Conservation (phyloP, 2,113 vertebrate species). For the Pogona vitticeps region DNA sequence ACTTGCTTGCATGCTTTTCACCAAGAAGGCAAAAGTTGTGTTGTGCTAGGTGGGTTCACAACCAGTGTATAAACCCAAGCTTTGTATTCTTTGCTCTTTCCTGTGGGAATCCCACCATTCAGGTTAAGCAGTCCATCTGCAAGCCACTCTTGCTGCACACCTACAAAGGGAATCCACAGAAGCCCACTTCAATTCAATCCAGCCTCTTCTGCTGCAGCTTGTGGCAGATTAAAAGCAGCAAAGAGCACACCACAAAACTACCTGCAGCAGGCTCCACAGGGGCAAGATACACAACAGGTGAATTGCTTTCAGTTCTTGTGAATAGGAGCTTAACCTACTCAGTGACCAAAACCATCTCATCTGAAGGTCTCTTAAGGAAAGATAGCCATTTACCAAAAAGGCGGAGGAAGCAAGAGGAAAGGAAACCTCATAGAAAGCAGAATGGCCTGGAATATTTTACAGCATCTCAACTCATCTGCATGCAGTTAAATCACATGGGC, state of each 20-base stretch:
- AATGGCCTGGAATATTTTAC: too few species aligned
- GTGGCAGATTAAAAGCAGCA: not conserved
- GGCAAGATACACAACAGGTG: conserved; percentile 38
- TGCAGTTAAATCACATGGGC: conserved; percentile 8
- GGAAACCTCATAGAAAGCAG: not conserved
- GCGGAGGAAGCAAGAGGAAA: conserved; percentile 19
- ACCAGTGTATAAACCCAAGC: conserved; percentile 23
- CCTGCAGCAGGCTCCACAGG: conserved; percentile 19
- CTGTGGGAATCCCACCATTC: not conserved
- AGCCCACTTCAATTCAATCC: conserved; percentile 36
- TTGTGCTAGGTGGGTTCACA: conserved; percentile 34
- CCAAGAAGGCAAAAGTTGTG: conserved; percentile 24
- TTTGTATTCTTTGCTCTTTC: conserved; percentile 41
- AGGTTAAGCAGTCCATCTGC: not conserved
- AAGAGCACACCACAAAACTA: conserved; percentile 54
- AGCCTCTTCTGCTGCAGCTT: conserved; percentile 5
- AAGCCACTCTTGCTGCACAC: not conserved
- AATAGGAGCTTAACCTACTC: conserved; percentile 41
- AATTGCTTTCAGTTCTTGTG: conserved; percentile 36
- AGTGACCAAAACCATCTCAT: conserved; percentile 41
- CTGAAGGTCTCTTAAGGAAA: conserved; percentile 52
- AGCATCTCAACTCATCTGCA: conserved; percentile 21
- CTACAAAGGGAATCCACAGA: not conserved
- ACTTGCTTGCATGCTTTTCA: conserved; percentile 64
- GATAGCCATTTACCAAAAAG: not conserved